A percentile compares a stretch with the other conserved stretches of the same genome.
Conservation (phyloP, 2,888 invertebrate species). For the Caenorhabditis imperialis region DNA sequence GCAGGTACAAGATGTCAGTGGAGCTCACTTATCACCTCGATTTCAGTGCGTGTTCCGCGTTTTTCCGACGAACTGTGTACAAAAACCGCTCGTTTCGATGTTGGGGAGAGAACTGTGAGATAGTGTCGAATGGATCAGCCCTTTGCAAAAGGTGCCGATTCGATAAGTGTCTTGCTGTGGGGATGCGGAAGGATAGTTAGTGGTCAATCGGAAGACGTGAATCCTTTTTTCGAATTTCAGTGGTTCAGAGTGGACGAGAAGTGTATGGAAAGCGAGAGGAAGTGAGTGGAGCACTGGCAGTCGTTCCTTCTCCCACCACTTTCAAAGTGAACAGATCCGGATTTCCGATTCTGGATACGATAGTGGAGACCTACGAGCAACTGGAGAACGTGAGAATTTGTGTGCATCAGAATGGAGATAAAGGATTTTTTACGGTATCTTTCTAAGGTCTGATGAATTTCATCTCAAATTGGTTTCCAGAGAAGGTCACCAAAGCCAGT, state of each 20-base stretch:
- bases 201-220: not conserved
- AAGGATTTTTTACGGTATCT: slow-evolving; percentile 5
- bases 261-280: no score
- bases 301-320: not conserved
- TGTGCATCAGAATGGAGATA: slow-evolving; percentile 12
- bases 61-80: slow-evolving; percentile 4
- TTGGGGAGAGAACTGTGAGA: no score
- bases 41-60: slow-evolving; percentile 7
- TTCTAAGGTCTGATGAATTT: no score
- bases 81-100: not conserved
- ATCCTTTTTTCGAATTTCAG: not conserved
- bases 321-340: slow-evolving; percentile 23
- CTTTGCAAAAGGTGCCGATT: slow-evolving; percentile 51
- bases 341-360: slow-evolving; percentile 30
- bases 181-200: slow-evolving; percentile 39
- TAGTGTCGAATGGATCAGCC: slow-evolving; percentile 11
- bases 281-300: no score
- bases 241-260: no score
- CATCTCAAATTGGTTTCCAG: slow-evolving; percentile 13
- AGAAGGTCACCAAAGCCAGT: slow-evolving; percentile 42
- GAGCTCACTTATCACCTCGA: no score
- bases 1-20: slow-evolving; percentile 31
- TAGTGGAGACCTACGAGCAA: slow-evolving; percentile 26
- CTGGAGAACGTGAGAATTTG: slow-evolving; percentile 19
- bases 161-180: slow-evolving; percentile 33